phyloP scores from a whole-genome alignment of 2,113 vertebrate genomes.

The Neolamprologus brichardi region DNA sequence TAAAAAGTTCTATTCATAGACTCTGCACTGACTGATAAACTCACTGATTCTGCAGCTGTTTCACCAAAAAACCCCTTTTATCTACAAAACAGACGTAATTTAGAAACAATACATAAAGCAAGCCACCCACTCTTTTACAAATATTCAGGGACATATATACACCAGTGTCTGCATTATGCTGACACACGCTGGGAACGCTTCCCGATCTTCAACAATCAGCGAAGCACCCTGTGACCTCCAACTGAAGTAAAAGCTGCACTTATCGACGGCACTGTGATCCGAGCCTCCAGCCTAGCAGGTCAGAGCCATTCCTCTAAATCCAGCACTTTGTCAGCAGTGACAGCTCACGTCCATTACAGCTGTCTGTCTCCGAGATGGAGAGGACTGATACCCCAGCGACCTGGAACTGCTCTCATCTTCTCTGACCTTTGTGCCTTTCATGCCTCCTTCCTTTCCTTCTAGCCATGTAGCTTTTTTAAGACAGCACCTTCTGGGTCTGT shows the following conservation, averaged over 20 bases:
- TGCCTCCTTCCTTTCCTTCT: not conserved
- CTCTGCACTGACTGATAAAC: not conserved
- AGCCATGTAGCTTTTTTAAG: not conserved
- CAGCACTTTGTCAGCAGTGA: not conserved
- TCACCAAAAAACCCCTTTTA: not conserved
- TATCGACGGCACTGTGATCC: not conserved
- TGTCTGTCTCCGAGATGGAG: not conserved
- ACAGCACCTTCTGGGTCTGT: not conserved
- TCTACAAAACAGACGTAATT: not conserved
- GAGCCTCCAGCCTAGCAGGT: not conserved
- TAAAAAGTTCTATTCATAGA: not conserved
- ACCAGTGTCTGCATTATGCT: not conserved
- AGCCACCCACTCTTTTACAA: not conserved
- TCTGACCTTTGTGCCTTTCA: not conserved
- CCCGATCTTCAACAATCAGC: not conserved
- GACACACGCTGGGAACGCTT: not conserved
- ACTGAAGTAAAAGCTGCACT: slow-evolving; percentile 10
- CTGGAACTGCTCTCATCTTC: not conserved
- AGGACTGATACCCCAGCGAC: not conserved
- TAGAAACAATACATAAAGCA: not conserved
- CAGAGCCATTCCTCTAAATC: not conserved
- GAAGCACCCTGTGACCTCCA: not conserved
- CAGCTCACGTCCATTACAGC: not conserved
- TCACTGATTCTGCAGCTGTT: not conserved
- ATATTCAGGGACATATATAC: not conserved